A percentile compares a stretch with the other conserved stretches of the same genome.
phyloP scores from a whole-genome alignment of 2,888 invertebrate species.

The Latheticus oryzae region DNA sequence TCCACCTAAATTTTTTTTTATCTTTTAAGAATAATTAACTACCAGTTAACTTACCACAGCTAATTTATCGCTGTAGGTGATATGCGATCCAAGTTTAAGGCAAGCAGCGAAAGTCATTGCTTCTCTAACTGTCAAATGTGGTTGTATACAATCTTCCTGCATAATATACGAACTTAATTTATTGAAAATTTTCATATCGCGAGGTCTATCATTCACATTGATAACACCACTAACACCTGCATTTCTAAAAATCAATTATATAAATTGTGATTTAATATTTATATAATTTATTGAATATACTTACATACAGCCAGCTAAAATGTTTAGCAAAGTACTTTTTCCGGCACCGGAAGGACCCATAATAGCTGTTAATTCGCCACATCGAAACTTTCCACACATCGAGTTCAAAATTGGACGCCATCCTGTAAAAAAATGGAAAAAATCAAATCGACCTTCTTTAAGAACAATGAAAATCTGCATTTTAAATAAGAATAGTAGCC shows the following conservation, averaged over 20 bases:
- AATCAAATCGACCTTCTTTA: too few relatives aligned
- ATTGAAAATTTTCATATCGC: conserved; percentile 77
- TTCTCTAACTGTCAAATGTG: conserved; percentile 78
- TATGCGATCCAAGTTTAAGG: conserved; percentile 75
- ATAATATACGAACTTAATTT: conserved; percentile 85
- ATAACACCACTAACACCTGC: conserved; percentile 76
- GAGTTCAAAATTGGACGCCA: conserved; percentile 68
- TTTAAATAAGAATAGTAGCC: too few relatives aligned
- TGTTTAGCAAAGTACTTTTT: conserved; percentile 80
- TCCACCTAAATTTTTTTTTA: conserved; percentile 70
- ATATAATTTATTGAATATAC: conserved; percentile 56
- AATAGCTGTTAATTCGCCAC: conserved; percentile 76
- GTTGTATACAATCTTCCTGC: conserved; percentile 81
- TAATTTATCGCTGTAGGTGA: conserved; percentile 71
- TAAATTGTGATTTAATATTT: conserved; percentile 8
- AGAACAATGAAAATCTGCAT: too few relatives aligned
- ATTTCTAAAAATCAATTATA: conserved; percentile 53
- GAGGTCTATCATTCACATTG: conserved; percentile 74
- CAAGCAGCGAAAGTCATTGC: conserved; percentile 80
- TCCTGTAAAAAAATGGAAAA: conserved; percentile 63
- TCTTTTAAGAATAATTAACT: too few relatives aligned
- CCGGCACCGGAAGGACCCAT: conserved; percentile 84
- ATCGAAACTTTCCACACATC: conserved; percentile 72
- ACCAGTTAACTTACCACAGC: conserved; percentile 69
- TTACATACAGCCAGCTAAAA: conserved; percentile 81